Conservation (phyloP, 2,888 invertebrate species). For the Drosophila gaucha region DNA sequence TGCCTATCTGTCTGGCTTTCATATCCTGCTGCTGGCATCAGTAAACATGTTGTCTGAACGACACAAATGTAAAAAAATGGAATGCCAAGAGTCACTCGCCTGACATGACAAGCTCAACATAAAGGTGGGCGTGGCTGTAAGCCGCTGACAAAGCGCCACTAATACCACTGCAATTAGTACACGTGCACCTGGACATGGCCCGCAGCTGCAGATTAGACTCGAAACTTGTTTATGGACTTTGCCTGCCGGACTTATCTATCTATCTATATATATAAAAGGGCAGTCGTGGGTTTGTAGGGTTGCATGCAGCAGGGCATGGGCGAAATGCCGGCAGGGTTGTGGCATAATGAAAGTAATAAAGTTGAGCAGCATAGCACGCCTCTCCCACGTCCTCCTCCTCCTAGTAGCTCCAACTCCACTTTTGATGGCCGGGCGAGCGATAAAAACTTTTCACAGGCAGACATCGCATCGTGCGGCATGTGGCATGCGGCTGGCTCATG, state of each 20-base stretch:
- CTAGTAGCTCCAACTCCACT: constrained; percentile 2
- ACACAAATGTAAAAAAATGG: constrained; percentile 4
- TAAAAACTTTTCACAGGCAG: constrained; percentile 64
- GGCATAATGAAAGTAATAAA: constrained; percentile 80
- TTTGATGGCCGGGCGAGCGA: constrained; percentile 50
- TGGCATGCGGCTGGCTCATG: constrained; percentile 33
- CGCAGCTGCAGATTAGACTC: constrained; percentile 66
- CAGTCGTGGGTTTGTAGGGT: not conserved
- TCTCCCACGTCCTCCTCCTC: not conserved
- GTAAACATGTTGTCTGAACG: constrained; percentile 21
- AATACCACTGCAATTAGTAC: constrained; percentile 76
- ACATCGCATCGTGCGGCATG: constrained; percentile 14
- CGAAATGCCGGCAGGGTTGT: constrained; percentile 52
- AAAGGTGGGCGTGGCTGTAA: constrained; percentile 47
- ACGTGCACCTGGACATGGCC: constrained; percentile 66
- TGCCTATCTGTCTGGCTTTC: constrained; percentile 16
- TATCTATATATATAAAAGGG: not conserved
- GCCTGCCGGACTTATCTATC: constrained; percentile 15
- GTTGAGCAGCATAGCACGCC: constrained; percentile 49
- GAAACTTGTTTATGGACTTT: constrained; percentile 74
- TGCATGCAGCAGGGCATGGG: constrained; percentile 13
- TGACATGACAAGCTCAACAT: constrained; percentile 61
- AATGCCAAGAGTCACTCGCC: constrained; percentile 33
- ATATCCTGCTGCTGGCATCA: constrained; percentile 31
- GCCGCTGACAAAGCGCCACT: constrained; percentile 77